Conservation (phyloP, 1,140 invertebrate species). For the Holotrichia oblita region DNA sequence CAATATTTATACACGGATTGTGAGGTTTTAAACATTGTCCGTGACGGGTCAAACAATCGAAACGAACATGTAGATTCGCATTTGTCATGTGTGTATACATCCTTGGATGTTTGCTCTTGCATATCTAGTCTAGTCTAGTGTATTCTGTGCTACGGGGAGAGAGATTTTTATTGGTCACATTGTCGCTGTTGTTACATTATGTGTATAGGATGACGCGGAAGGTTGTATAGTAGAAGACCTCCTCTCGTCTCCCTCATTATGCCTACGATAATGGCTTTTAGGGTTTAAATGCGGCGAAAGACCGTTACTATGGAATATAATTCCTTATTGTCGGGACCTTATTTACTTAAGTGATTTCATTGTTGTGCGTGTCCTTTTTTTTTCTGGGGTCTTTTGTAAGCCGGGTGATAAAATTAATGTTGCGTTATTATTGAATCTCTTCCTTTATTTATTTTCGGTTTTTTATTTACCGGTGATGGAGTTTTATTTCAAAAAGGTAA, state of each 20-base stretch:
- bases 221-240: background rate
- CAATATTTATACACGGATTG: constrained; percentile 55
- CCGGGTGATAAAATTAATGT: constrained; percentile 31
- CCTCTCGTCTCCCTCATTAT: constrained; percentile 3
- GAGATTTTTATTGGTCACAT: background rate
- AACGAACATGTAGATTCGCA: constrained; percentile 36
- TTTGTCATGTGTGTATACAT: constrained; percentile 42
- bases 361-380: background rate
- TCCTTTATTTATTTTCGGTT: background rate
- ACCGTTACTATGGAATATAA: constrained; percentile 31
- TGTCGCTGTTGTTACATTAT: background rate
- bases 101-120: constrained; percentile 32
- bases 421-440: background rate
- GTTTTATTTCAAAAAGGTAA: background rate
- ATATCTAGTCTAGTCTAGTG: background rate
- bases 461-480: background rate
- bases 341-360: constrained; percentile 25
- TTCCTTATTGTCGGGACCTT: constrained; percentile 32
- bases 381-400: constrained; percentile 1
- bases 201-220: background rate
- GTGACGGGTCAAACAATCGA: constrained; percentile 40
- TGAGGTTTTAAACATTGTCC: constrained; percentile 50
- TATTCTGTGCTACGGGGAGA: background rate
- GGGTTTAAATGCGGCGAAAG: background rate
- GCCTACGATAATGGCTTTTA: constrained; percentile 23